Evolutionary conservation across 2,797 vertebrate genomes (phyloP), one percentile per base, ranked within the genome.

Genomic region (Sebastes miniatus): DNA sequence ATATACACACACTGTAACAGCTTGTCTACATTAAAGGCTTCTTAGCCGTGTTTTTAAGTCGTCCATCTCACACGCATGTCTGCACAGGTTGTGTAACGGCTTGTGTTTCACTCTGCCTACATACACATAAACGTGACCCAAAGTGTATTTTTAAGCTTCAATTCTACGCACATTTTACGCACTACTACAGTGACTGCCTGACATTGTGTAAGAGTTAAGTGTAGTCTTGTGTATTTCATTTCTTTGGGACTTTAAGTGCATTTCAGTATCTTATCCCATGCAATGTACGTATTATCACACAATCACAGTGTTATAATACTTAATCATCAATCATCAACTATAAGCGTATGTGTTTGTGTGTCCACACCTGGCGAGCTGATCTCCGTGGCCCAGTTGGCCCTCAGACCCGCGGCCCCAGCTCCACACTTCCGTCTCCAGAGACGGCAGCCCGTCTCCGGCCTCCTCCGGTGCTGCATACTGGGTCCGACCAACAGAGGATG

Each of bases 361-460:
- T 61, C 8, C 77, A 91, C 81, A 99, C 98, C 98, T 96, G 72
- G 97, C 97, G 20, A 99, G 95, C 83, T 97, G 93, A 90, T 99
- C 99, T 5, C 98, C 98, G 3, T 99, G 99, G 3, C 99, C 99
- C 61, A 99, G 95, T 69, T 99, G 99, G 3, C 99, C 99, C 85
- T 99, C 98, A 59, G 98, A 97, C 4, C 99, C 98, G 20, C 97
- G 96, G 13, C 99, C 99, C 99, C 99, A 99, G 90, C 96, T 99
- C 99, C 99, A 99, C 66, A 99, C 97, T 83, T 99, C 99, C 0
- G 98, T 99, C 85, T 96, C 96, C 81, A 99, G 93, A 71, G 95
- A 97, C 0, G 97, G 97, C 73, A 99, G 86, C 22, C 95, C 93
- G 0, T 96, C 96, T 81, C 96, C 96, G 27, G 94, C 93, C 86